These are phyloP conservation scores for Graphium colonna DNA, from an alignment of 2,888 invertebrate genomes.

Conservation along the genomic window DNA sequence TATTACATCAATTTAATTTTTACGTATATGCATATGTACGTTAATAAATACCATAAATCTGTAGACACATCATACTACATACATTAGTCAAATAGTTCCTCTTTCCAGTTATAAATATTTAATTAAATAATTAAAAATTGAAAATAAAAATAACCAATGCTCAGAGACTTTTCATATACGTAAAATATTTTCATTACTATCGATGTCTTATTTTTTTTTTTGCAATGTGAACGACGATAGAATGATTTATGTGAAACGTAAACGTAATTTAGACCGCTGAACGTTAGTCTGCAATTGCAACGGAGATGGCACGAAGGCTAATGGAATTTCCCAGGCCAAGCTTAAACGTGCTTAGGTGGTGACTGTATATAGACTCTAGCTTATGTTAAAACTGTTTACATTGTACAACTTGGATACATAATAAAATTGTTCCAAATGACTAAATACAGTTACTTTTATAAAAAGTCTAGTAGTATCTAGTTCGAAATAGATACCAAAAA, in stretches of 20 bases:
- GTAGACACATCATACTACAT: no score
- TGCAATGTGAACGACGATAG: background rate
- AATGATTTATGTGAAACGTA: constrained; percentile 3
- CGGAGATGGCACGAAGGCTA: constrained; percentile 13
- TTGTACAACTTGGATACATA: background rate
- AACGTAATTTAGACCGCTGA: background rate
- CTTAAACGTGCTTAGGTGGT: background rate
- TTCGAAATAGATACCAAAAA: no score
- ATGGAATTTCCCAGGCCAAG: constrained; percentile 13
- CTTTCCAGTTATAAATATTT: no score
- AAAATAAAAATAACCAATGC: no score
- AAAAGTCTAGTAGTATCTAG: background rate
- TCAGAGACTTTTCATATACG: no score
- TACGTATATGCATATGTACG: no score
- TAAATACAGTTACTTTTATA: background rate
- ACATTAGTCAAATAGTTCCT: no score
- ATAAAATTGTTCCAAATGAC: background rate
- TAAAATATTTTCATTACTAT: background rate
- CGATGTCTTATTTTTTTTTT: background rate
- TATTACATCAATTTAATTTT: no score
- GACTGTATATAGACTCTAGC: background rate
- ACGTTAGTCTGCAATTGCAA: constrained; percentile 11
- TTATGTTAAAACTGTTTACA: background rate
- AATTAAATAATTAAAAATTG: no score
- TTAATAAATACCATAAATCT: no score